Evolutionary conservation across 2,888 invertebrate species (phyloP).

Genomic region (Nebria brevicollis): DNA sequence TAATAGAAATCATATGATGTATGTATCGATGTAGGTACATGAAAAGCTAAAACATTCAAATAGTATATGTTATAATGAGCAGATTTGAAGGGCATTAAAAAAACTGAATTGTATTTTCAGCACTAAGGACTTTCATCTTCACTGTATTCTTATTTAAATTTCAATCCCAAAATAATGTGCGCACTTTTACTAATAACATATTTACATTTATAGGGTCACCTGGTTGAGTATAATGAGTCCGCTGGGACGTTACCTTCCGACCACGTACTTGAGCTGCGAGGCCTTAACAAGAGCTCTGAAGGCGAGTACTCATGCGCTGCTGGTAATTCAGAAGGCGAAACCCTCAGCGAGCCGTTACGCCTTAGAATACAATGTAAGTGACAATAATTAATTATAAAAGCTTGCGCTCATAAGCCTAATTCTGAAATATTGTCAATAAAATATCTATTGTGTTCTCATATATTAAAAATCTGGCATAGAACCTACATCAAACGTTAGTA

Average conservation of each 20-base stretch:
- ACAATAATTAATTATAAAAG: neutral
- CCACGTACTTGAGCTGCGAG: conserved; percentile 74
- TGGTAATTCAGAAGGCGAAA: conserved; percentile 82
- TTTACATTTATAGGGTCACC: conserved; percentile 67
- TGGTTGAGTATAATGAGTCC: conserved; percentile 73
- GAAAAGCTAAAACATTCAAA: neutral
- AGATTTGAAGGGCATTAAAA: neutral
- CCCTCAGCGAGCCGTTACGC: conserved; percentile 77
- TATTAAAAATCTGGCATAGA: neutral
- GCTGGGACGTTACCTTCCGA: conserved; percentile 74
- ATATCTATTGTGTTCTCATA: neutral
- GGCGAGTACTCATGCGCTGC: conserved; percentile 86
- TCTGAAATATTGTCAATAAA: neutral
- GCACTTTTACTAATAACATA: conserved; percentile 25
- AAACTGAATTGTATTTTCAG: neutral
- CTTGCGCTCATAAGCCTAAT: neutral
- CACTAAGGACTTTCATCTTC: neutral
- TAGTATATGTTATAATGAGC: neutral
- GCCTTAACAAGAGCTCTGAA: conserved; percentile 75
- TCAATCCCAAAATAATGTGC: neutral
- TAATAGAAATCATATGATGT: neutral
- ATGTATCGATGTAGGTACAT: neutral
- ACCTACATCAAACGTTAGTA: too few species aligned
- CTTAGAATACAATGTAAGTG: conserved; percentile 80
- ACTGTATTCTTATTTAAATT: neutral